These are phyloP conservation scores for Ptilodon capucinus DNA, from an alignment of 2,888 invertebrate genomes.

Conservation along the genomic window DNA sequence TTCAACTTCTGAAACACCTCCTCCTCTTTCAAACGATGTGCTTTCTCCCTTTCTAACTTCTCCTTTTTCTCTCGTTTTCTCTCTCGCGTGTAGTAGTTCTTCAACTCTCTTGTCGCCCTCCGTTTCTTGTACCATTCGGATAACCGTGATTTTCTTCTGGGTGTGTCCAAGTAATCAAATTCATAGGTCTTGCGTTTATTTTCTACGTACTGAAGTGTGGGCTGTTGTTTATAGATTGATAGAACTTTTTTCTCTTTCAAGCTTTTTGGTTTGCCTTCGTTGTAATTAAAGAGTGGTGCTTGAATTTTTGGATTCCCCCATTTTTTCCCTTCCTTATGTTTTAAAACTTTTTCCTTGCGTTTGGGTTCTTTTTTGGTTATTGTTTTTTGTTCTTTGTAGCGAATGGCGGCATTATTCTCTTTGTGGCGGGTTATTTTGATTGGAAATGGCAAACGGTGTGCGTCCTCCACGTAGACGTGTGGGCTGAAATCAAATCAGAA, in stretches of 20 bases:
- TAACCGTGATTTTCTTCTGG: constrained; percentile 4
- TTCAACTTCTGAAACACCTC: constrained; percentile 4
- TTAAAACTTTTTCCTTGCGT: not conserved
- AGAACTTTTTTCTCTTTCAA: not conserved
- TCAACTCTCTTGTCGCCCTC: constrained; percentile 27
- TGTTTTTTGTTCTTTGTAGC: constrained; percentile 5
- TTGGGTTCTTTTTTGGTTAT: not conserved
- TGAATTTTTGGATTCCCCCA: not conserved
- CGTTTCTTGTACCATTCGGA: constrained; percentile 37
- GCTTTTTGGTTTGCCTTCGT: not conserved
- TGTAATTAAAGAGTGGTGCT: not conserved
- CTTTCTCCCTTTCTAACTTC: constrained; percentile 14
- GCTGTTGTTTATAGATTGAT: not conserved
- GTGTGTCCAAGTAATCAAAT: not conserved
- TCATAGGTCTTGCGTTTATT: not conserved
- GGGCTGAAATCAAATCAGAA: constrained; percentile 31
- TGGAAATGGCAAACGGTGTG: constrained; percentile 34
- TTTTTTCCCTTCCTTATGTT: not conserved
- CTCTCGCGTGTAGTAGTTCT: constrained; percentile 16
- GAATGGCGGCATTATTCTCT: constrained; percentile 2
- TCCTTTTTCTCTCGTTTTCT: constrained; percentile 10
- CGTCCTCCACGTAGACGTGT: constrained; percentile 34
- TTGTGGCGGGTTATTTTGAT: constrained; percentile 35
- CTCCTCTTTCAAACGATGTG: constrained; percentile 14
- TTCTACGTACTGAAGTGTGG: not conserved